Conservation (phyloP, 2,888 invertebrate genomes). For the Junonia oenone region DNA sequence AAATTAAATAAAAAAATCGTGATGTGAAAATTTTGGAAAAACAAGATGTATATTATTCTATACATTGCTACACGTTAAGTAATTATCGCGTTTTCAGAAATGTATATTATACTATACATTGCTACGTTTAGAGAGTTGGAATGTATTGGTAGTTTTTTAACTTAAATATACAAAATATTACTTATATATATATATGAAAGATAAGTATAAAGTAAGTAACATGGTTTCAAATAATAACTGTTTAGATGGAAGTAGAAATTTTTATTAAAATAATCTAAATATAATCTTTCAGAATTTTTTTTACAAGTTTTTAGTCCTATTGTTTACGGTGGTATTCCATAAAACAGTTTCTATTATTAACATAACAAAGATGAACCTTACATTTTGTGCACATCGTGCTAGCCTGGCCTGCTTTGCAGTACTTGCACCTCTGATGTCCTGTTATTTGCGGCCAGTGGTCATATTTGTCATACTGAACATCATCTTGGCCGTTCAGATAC, state of each 20-base stretch:
- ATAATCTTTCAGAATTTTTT: no score
- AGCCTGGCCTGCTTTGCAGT: constrained; percentile 28
- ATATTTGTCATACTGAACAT: constrained; percentile 25
- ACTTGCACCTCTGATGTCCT: constrained; percentile 28
- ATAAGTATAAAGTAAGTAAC: neutral
- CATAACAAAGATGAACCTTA: neutral
- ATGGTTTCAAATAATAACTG: no score
- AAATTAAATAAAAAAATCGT: constrained; percentile 3
- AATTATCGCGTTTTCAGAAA: constrained; percentile 6
- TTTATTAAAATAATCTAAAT: no score
- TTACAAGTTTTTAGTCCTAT: no score
- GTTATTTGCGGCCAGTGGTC: constrained; percentile 30
- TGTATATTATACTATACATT: constrained; percentile 8
- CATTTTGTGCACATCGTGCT: constrained; percentile 14
- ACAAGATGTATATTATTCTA: constrained; percentile 3
- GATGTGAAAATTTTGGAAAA: constrained; percentile 9
- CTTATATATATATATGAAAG: neutral
- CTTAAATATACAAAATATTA: constrained; percentile 4
- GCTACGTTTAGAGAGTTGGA: constrained; percentile 8
- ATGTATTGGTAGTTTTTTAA: constrained; percentile 9
- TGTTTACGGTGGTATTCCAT: no score
- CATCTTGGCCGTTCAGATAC: constrained; percentile 27
- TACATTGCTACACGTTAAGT: constrained; percentile 8
- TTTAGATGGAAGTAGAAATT: no score
- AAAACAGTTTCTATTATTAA: constrained; percentile 23